Evolutionary conservation across 2,113 vertebrate genomes (phyloP), one percentile per base, ranked within the genome.

Genomic region (Tupaia chinensis): DNA sequence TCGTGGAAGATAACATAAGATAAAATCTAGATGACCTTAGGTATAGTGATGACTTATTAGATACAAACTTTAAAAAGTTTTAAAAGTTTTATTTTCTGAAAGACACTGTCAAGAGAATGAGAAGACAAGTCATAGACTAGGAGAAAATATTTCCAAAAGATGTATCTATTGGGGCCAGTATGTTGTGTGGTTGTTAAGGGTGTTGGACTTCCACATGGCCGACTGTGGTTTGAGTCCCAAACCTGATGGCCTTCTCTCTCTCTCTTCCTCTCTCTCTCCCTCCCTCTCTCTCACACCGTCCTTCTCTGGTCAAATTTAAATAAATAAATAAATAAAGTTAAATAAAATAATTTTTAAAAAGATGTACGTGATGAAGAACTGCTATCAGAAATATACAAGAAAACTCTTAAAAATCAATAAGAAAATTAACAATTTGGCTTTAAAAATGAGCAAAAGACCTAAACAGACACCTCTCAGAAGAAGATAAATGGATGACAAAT

Each of bases 371-470:
- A 44, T 44, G 44, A 44, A 44, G 44, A 44, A 44, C 85, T 27
- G 0, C 53, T 94, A 76, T 54, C 12, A 15, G 63, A 94, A 83
- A 83, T 63, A 56, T 32, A 61, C 2, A 22, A 89, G 44, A 89
- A 54, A 77, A 88, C 9, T n/a, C 34, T 56, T 78, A 83, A 92
- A 92, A 70, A 9, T 77, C 58, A 95, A 53, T 84, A 73, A 89
- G 8, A 70, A 93, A 84, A n/a, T 9, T 16, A 91, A 89, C 7
- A 32, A 72, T 3, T 34, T 58, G 65, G 27, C 56, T 76, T 80
- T 77, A 77, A 76, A 81, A 81, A 5, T 27, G 25, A 20, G 20
- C 56, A 84, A 87, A 72, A 89, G 8, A 79, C 32, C 22, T 29
- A 53, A 80, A 61, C 5, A 66, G n/a, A 72, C n/a, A 90, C 16